Conservation (phyloP, 2,113 vertebrate species). For the Panurus biarmicus region DNA sequence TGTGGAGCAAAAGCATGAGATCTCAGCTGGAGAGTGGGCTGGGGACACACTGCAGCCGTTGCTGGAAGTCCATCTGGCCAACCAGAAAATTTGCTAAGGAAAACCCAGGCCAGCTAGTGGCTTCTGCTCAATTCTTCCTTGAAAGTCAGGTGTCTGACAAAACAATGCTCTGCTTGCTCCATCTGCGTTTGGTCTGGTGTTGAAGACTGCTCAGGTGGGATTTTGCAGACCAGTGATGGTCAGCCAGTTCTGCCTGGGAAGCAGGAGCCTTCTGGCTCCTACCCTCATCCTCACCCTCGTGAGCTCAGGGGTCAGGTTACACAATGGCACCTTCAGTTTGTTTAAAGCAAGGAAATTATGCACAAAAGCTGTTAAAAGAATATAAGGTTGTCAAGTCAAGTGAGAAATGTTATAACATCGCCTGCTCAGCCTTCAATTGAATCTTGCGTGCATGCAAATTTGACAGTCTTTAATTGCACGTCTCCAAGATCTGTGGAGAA, state of each 20-base stretch:
- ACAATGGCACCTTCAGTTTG: background rate
- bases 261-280: background rate
- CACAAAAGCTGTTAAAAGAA: slow-evolving; percentile 32
- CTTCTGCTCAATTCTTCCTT: background rate
- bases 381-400: slow-evolving; percentile 40
- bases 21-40: background rate
- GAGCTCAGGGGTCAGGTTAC: background rate
- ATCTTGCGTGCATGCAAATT: slow-evolving; percentile 32
- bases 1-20: background rate
- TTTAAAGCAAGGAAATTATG: slow-evolving; percentile 18
- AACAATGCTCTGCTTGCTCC: background rate
- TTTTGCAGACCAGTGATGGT: background rate
- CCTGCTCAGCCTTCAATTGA: slow-evolving; percentile 15
- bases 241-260: background rate
- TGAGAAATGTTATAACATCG: background rate
- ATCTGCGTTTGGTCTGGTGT: rapidly evolving
- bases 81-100: background rate
- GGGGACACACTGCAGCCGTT: background rate
- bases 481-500: slow-evolving; percentile 29
- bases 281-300: rapidly evolving
- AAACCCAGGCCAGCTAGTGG: background rate
- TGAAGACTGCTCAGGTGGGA: rapidly evolving
- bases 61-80: background rate
- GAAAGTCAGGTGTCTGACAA: background rate
- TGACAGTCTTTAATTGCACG: slow-evolving; percentile 42